These are phyloP conservation scores for Siniperca scherzeri DNA, from an alignment of 2,797 vertebrate genomes.

Conservation along the genomic window DNA sequence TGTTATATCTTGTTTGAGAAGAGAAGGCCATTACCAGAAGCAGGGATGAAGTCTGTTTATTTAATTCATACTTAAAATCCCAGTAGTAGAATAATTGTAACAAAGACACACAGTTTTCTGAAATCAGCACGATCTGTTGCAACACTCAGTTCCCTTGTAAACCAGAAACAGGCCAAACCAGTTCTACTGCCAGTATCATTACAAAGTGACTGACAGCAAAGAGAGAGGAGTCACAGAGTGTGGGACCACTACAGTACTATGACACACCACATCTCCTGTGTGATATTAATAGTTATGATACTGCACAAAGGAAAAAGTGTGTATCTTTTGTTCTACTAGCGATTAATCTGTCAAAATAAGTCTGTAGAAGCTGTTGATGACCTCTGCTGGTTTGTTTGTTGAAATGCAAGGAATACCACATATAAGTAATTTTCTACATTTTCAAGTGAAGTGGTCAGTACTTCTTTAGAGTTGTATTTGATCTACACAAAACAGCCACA, in stretches of 20 bases:
- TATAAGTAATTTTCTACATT: no score
- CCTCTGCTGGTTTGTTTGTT: conserved; percentile 51
- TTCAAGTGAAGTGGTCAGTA: background rate
- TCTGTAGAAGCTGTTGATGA: background rate
- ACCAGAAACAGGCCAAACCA: conserved; percentile 55
- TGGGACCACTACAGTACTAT: background rate
- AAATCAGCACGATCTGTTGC: conserved; percentile 19
- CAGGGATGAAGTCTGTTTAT: background rate
- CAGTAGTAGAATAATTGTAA: background rate
- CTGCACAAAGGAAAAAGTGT: background rate
- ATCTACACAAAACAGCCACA: background rate
- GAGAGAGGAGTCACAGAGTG: background rate
- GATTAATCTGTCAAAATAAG: background rate
- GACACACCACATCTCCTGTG: background rate
- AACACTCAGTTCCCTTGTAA: background rate
- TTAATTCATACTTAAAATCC: background rate
- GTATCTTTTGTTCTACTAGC: rapidly evolving
- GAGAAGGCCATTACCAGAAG: background rate
- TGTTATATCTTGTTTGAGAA: rapidly evolving
- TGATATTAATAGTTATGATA: background rate
- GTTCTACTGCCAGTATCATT: conserved; percentile 35
- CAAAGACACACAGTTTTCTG: background rate
- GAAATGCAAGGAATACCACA: background rate
- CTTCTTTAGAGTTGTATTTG: background rate
- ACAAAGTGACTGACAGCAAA: background rate